Percentiles rank a stretch among this genome's conserved stretches.
Conservation (phyloP, 2,113 vertebrate species). For the Sapajus apella region DNA sequence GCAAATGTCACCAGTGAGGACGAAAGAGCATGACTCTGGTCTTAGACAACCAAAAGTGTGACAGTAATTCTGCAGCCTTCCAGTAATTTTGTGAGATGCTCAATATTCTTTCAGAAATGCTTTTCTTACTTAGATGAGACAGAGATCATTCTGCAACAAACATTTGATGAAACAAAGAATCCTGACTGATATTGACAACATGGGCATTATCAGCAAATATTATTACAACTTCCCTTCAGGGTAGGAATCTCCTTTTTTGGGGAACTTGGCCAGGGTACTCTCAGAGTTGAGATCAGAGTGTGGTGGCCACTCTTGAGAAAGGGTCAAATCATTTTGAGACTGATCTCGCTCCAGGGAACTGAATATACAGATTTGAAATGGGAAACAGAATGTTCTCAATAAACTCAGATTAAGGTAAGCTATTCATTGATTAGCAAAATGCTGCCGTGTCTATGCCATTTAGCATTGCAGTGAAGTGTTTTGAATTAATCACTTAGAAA, state of each 20-base stretch:
- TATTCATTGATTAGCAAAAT: neutral
- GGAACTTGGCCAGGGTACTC: neutral
- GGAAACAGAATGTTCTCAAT: neutral
- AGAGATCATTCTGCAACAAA: neutral
- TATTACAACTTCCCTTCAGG: neutral
- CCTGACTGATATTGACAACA: neutral
- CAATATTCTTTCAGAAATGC: neutral
- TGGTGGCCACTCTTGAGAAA: neutral
- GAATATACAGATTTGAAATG: neutral
- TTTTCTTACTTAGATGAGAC: neutral
- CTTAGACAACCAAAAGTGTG: neutral
- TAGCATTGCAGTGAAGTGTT: conserved; percentile 10
- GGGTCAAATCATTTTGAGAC: neutral
- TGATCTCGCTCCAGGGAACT: neutral
- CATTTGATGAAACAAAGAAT: neutral
- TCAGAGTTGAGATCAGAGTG: neutral
- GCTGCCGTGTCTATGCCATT: neutral
- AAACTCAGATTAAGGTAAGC: neutral
- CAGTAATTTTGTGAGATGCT: neutral
- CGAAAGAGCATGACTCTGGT: neutral
- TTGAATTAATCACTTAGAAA: conserved; percentile 55
- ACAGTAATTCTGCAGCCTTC: neutral
- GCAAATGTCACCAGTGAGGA: neutral
- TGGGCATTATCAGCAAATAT: neutral
- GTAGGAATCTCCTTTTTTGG: neutral